Evolutionary conservation across 2,113 vertebrate species (phyloP).

Genomic region (Lophura nycthemera): DNA sequence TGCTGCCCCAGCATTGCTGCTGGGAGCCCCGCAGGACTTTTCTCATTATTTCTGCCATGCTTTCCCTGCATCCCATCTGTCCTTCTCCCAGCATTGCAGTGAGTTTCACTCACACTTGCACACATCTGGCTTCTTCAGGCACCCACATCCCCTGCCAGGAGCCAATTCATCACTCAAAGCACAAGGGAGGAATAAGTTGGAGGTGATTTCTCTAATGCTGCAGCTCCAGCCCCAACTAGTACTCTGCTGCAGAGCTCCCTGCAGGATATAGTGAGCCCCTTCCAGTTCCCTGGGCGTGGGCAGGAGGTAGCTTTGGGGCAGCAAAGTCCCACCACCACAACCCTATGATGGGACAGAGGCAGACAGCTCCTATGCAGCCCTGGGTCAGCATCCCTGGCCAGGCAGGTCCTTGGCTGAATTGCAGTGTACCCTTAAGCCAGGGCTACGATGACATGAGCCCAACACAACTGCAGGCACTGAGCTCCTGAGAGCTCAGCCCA

Average conservation of each 20-base stretch:
- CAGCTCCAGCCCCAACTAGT: background rate
- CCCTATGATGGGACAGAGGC: background rate
- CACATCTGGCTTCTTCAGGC: background rate
- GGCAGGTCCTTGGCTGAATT: background rate
- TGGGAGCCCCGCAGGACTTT: background rate
- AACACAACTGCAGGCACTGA: fast-evolving
- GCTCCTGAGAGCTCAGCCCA: background rate
- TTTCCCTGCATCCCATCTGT: fast-evolving
- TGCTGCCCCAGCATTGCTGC: background rate
- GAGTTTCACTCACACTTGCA: background rate
- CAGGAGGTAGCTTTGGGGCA: background rate
- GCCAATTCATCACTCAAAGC: background rate
- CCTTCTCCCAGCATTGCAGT: background rate
- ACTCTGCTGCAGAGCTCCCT: background rate
- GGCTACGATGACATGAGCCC: background rate
- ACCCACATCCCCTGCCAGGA: background rate
- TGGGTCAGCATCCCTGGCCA: background rate
- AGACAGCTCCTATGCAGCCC: no score
- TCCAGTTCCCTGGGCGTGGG: background rate
- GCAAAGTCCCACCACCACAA: background rate
- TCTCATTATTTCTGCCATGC: background rate
- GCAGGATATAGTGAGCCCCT: background rate
- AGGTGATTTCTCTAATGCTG: background rate
- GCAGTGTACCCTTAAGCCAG: background rate
- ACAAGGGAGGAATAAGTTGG: background rate